phyloP scores from a whole-genome alignment of 1,140 invertebrate species.

The Pseudomyrmex dendroicus region DNA sequence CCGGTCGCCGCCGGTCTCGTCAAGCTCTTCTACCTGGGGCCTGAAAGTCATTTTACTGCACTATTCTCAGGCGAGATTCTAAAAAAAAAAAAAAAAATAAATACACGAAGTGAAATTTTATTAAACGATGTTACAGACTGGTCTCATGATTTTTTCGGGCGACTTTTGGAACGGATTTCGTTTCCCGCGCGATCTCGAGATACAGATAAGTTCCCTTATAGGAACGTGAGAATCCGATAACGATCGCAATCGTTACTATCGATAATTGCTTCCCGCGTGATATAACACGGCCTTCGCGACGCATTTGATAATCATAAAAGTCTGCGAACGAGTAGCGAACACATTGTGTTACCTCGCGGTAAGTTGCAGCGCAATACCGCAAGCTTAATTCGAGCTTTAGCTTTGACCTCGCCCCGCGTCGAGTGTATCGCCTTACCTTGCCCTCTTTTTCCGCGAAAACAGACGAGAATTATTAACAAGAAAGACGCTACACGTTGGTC shows the following conservation, averaged over 20 bases:
- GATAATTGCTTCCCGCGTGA: constrained; percentile 1
- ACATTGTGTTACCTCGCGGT: too few relatives aligned
- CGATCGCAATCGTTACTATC: neutral
- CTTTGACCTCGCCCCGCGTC: constrained; percentile 34
- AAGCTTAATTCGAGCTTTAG: constrained; percentile 36
- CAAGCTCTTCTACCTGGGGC: constrained; percentile 34
- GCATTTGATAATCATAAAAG: constrained; percentile 12
- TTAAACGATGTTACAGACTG: too few relatives aligned
- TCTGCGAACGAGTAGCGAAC: neutral
- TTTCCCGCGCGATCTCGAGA: too few relatives aligned
- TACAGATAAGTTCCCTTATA: too few relatives aligned
- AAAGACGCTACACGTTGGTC: neutral
- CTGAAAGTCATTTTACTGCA: constrained; percentile 59
- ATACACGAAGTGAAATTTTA: neutral
- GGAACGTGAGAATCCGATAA: neutral
- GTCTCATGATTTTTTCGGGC: too few relatives aligned
- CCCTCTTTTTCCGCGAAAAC: constrained; percentile 27
- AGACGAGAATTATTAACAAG: neutral
- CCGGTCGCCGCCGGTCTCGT: constrained; percentile 33
- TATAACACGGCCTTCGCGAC: neutral
- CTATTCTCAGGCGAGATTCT: constrained; percentile 35
- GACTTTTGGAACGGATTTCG: too few relatives aligned
- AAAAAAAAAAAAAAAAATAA: constrained; percentile 26
- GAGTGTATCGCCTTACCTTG: constrained; percentile 56
- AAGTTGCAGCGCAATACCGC: neutral